These are phyloP conservation scores for Bhutanitis thaidina DNA, from an alignment of 2,888 invertebrate genomes.

Conservation along the genomic window DNA sequence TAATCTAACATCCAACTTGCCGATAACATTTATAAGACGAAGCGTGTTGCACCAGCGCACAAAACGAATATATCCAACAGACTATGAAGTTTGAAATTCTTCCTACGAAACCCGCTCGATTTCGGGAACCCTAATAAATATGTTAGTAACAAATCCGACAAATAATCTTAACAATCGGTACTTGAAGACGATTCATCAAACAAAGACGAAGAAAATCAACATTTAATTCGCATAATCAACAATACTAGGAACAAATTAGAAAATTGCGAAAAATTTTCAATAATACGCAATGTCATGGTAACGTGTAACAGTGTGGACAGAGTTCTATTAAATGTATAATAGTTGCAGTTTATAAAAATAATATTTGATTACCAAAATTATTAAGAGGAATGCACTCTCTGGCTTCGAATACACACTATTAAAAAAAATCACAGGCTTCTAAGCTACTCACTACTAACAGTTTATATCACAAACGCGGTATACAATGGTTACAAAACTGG, in stretches of 20 bases:
- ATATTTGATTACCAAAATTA: neutral
- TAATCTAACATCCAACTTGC: too few relatives aligned
- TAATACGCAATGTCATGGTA: neutral
- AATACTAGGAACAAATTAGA: conserved; percentile 17
- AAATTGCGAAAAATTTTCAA: too few relatives aligned
- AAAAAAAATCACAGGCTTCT: neutral
- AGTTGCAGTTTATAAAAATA: too few relatives aligned
- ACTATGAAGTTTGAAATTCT: too few relatives aligned
- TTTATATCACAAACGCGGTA: neutral
- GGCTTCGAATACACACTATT: too few relatives aligned
- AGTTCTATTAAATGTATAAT: too few relatives aligned
- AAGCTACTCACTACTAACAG: neutral
- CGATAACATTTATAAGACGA: too few relatives aligned
- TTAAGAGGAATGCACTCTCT: neutral
- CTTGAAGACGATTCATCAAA: conserved; percentile 4
- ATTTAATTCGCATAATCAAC: conserved; percentile 6
- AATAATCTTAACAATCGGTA: conserved; percentile 4
- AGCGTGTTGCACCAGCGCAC: too few relatives aligned
- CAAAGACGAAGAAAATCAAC: conserved; percentile 10
- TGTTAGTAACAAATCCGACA: neutral
- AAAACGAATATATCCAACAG: too few relatives aligned
- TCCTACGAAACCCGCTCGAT: too few relatives aligned
- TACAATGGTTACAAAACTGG: neutral
- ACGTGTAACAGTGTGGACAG: too few relatives aligned
- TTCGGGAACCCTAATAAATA: too few relatives aligned